Evolutionary conservation across 2,797 vertebrate genomes (phyloP).

Genomic region (Cossypha niveicapilla): DNA sequence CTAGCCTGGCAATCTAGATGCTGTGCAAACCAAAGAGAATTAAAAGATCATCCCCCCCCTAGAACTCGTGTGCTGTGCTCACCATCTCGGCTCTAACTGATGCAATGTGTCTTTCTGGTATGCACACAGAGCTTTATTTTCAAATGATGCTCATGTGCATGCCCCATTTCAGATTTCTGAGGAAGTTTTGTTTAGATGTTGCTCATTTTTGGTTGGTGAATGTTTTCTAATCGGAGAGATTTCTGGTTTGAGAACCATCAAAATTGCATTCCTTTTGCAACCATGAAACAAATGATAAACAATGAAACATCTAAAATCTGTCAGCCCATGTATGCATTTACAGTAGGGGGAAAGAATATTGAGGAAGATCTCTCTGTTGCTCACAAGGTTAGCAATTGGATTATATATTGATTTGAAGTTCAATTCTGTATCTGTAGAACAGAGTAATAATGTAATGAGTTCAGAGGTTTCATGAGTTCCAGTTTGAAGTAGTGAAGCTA

Average conservation of each 20-base stretch:
- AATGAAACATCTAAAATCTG: not conserved
- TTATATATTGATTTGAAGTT: constrained; percentile 23
- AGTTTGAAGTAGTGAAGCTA: not conserved
- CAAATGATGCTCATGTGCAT: not conserved
- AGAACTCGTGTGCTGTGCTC: not conserved
- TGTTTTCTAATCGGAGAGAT: not conserved
- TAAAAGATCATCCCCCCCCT: not conserved
- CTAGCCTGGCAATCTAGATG: not conserved
- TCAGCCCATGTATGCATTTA: not conserved
- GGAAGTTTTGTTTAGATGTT: not conserved
- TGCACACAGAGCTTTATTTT: not conserved
- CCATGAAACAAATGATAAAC: not conserved
- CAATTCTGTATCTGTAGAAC: not conserved
- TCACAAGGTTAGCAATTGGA: not conserved
- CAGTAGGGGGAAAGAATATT: not conserved
- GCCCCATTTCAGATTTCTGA: not conserved
- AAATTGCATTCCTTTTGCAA: not conserved
- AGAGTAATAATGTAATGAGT: not conserved
- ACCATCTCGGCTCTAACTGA: accelerated
- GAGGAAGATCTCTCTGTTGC: not conserved
- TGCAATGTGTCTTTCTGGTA: too few species aligned
- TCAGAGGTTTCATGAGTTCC: not conserved
- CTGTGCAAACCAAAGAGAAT: not conserved
- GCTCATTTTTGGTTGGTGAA: not conserved
- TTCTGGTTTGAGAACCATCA: not conserved